phyloP scores from a whole-genome alignment of 2,888 invertebrate genomes.

The Nysson spinosus region DNA sequence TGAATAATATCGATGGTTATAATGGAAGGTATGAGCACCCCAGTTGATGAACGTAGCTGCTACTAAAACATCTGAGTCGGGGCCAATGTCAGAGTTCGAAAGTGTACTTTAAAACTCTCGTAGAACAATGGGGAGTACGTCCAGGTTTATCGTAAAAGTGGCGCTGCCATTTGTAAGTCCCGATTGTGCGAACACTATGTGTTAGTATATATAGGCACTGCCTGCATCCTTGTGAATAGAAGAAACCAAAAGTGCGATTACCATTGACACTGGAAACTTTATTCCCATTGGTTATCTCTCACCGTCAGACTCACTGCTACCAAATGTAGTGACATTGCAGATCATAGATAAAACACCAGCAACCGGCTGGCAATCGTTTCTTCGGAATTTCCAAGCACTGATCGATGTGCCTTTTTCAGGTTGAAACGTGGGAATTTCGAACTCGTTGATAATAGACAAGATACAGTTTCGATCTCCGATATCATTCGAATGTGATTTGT shows the following conservation, averaged over 20 bases:
- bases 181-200: slow-evolving; percentile 37
- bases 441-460: no score
- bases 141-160: slow-evolving; percentile 34
- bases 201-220: neutral
- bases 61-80: slow-evolving; percentile 29
- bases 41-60: slow-evolving; percentile 16
- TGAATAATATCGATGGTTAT: neutral
- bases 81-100: slow-evolving; percentile 57
- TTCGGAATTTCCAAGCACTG: neutral
- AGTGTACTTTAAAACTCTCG: slow-evolving; percentile 43
- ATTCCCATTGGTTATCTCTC: slow-evolving; percentile 38
- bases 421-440: no score
- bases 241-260: slow-evolving; percentile 58
- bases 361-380: neutral
- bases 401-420: no score
- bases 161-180: slow-evolving; percentile 53
- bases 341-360: slow-evolving; percentile 4
- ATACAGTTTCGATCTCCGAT: no score
- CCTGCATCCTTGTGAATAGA: slow-evolving; percentile 44
- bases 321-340: neutral
- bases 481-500: no score
- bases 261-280: slow-evolving; percentile 41
- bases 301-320: neutral
- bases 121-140: slow-evolving; percentile 39
- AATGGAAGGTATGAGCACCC: slow-evolving; percentile 25